Conservation (phyloP, 1,140 invertebrate species). For the Luehdorfia chinensis region DNA sequence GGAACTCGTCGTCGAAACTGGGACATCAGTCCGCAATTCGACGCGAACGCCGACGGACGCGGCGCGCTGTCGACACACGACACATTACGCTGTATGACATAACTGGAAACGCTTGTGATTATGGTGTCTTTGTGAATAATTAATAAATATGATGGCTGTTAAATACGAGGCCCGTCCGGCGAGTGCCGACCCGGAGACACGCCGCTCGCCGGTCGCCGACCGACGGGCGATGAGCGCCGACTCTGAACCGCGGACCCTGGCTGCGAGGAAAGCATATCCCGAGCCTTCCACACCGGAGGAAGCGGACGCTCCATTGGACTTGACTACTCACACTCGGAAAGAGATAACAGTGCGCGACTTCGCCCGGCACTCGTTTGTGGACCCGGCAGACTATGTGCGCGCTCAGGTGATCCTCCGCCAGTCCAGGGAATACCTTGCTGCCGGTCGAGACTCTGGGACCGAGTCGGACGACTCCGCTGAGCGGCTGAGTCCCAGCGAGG, state of each 20-base stretch:
- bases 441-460: constrained; percentile 81
- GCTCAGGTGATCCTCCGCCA: constrained; percentile 67
- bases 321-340: constrained; percentile 73
- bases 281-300: constrained; percentile 52
- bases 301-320: constrained; percentile 79
- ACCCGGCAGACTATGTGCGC: constrained; percentile 65
- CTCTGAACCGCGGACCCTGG: constrained; percentile 60
- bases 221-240: constrained; percentile 54
- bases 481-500: constrained; percentile 75
- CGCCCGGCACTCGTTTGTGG: constrained; percentile 63
- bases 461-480: constrained; percentile 87
- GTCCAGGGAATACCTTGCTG: constrained; percentile 79
- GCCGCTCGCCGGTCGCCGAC: constrained; percentile 42
- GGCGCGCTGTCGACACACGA: constrained; percentile 43
- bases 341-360: constrained; percentile 73
- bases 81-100: constrained; percentile 66
- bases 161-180: constrained; percentile 52
- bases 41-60: constrained; percentile 63
- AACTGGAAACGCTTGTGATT: constrained; percentile 60
- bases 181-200: constrained; percentile 49
- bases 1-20: constrained; percentile 70
- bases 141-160: constrained; percentile 63
- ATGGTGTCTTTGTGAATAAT: constrained; percentile 59
- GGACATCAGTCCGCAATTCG: constrained; percentile 69
- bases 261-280: constrained; percentile 70